Evolutionary conservation across 2,113 vertebrate genomes (phyloP).

Genomic region (Zingel zingel): DNA sequence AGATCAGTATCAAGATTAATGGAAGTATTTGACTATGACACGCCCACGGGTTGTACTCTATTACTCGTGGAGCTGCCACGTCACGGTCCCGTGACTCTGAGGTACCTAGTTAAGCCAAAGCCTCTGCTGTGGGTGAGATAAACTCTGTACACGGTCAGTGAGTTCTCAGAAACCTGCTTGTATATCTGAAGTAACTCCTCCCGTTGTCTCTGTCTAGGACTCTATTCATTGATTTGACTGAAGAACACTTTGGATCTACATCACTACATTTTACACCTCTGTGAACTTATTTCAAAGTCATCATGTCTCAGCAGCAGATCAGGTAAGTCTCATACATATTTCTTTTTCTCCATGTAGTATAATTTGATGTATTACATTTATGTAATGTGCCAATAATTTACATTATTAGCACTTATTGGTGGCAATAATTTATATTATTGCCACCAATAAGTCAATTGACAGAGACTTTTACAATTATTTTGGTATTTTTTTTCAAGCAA

Average conservation of each 20-base stretch:
- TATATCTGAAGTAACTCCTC: background rate
- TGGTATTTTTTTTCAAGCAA: no score
- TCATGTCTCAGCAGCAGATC: constrained; percentile 87
- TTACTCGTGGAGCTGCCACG: background rate
- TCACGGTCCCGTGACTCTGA: constrained; percentile 33
- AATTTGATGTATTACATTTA: background rate
- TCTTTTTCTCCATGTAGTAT: background rate
- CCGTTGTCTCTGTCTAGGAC: constrained; percentile 27
- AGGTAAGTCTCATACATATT: constrained; percentile 69
- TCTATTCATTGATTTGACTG: constrained; percentile 13
- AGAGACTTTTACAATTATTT: no score
- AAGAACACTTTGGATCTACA: constrained; percentile 17
- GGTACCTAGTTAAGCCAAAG: constrained; percentile 40
- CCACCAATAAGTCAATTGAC: no score
- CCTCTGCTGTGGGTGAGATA: constrained; percentile 19
- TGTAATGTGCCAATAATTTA: no score
- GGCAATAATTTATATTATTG: no score
- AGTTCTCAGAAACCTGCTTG: background rate
- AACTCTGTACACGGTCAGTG: background rate
- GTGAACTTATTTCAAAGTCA: constrained; percentile 45
- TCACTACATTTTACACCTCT: constrained; percentile 3
- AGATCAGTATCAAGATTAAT: background rate
- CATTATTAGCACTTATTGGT: background rate
- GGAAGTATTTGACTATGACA: constrained; percentile 40
- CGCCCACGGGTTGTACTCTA: constrained; percentile 29